Base-by-base conservation (phyloP, 2,113 vertebrate genomes). In the Bombycilla garrulus region DNA sequence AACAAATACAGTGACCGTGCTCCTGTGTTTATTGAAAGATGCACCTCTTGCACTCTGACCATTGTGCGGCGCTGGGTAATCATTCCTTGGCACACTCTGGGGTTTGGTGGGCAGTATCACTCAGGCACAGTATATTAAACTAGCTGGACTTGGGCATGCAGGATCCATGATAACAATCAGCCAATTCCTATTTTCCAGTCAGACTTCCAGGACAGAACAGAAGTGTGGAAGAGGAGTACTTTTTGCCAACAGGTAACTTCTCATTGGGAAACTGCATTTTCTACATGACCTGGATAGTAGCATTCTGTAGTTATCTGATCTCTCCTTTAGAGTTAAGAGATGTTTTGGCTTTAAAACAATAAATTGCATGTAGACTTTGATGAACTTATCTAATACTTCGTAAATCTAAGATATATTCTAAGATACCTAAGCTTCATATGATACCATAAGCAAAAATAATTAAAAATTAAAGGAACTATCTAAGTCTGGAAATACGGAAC, bases 161-260 rank as follows among this genome's bases (percentile, higher is more conserved):
- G 48, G 18, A 73, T 54, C 50, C 45, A 10, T 45, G 19, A 53
- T 76, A 90, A 76, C 53, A 57, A 53, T 72, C 71, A 93, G 67
- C 23, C 12, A 0, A 88, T 72, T 95, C 74, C 45, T 88, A 12
- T 93, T 95, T 95, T 95, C 81, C 84, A 92, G 92, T 86, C 66
- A 91, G 89, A 66, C 19, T 6, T 77, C 81, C 56, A 44, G 69
- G 79, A 85, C 60, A 91, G 38, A 77, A 91, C 72, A 67, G 78
- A 47, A 87, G 70, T 77, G 35, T 67, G 71, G 88, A 94, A 90
- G 85, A 94, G 71, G 74, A 90, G 33, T 83, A 90, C 60, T 91
- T 88, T 83, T 51, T 88, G 60, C 72, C 80, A 62, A 33, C 67
- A 95, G 80, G 83, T 91, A 89, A 88, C 83, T 14, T 3, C 38